These are phyloP conservation scores for Lepidurus couesii DNA, from an alignment of 1,140 invertebrate species.

Conservation along the genomic window DNA sequence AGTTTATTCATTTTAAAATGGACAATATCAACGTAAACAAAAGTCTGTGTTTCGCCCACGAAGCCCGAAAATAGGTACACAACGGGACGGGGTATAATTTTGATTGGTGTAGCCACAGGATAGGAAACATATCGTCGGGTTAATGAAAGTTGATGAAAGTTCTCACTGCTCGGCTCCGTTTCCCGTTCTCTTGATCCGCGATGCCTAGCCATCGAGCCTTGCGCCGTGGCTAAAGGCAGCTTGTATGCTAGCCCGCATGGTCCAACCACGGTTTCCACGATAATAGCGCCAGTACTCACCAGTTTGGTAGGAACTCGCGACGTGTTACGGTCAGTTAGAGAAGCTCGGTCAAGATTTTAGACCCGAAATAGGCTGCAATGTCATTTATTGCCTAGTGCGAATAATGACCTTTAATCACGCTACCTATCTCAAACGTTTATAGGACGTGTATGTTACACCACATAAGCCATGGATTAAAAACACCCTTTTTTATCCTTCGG, in stretches of 20 bases:
- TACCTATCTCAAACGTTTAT: neutral
- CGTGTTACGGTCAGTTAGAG: neutral
- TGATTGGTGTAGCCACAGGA: too few relatives aligned
- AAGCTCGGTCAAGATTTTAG: neutral
- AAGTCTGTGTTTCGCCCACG: too few relatives aligned
- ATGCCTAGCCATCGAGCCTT: neutral
- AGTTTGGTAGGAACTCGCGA: neutral
- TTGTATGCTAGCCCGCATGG: constrained; percentile 2
- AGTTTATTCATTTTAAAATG: too few relatives aligned
- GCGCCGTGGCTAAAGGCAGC: neutral
- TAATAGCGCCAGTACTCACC: neutral
- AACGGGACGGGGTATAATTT: too few relatives aligned
- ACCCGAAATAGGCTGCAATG: neutral
- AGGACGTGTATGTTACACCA: neutral
- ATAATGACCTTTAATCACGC: neutral
- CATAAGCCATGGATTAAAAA: neutral
- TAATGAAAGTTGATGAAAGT: too few relatives aligned
- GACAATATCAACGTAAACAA: too few relatives aligned
- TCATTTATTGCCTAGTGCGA: constrained; percentile 1
- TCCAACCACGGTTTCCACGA: neutral
- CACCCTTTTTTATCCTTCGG: neutral
- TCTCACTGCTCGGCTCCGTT: too few relatives aligned
- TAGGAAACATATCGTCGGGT: too few relatives aligned
- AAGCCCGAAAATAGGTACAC: too few relatives aligned
- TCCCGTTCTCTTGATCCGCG: too few relatives aligned